Evolutionary conservation across 2,888 invertebrate genomes (phyloP).

Genomic region (Tetrapedia diversipes): DNA sequence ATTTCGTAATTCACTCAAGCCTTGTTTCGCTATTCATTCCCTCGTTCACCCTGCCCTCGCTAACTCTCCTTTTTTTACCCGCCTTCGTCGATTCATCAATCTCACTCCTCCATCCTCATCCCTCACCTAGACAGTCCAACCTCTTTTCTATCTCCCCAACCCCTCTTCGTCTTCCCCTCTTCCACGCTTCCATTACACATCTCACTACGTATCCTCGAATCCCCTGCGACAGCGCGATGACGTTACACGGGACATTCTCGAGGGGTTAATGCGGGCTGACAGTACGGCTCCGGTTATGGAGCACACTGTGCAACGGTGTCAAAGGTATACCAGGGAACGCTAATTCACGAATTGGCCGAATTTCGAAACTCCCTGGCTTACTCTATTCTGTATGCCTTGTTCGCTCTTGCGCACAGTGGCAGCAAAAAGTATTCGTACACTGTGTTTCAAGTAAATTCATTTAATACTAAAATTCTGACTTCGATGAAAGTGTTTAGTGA

Average conservation of each 20-base stretch:
- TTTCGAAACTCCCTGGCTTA: constrained; percentile 34
- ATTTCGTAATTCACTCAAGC: constrained; percentile 6
- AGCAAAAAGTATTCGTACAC: too few relatives aligned
- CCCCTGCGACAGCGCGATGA: constrained; percentile 44
- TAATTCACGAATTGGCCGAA: constrained; percentile 39
- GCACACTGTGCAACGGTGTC: constrained; percentile 43
- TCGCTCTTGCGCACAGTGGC: too few relatives aligned
- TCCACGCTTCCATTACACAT: constrained; percentile 33
- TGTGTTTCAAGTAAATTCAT: too few relatives aligned
- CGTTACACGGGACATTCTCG: constrained; percentile 45
- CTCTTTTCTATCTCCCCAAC: neutral
- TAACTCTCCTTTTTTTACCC: neutral
- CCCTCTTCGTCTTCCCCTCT: neutral
- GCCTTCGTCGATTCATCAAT: constrained; percentile 31
- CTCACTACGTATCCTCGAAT: constrained; percentile 40
- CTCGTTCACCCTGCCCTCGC: neutral
- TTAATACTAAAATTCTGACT: too few relatives aligned
- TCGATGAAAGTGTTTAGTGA: too few relatives aligned
- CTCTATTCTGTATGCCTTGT: too few relatives aligned
- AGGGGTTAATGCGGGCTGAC: constrained; percentile 57
- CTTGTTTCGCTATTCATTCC: constrained; percentile 26
- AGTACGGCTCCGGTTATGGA: constrained; percentile 40
- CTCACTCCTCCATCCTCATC: neutral
- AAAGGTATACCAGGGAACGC: constrained; percentile 44
- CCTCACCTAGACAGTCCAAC: neutral